Conservation (phyloP, 1,140 invertebrate species). For the Forficula auricularia region DNA sequence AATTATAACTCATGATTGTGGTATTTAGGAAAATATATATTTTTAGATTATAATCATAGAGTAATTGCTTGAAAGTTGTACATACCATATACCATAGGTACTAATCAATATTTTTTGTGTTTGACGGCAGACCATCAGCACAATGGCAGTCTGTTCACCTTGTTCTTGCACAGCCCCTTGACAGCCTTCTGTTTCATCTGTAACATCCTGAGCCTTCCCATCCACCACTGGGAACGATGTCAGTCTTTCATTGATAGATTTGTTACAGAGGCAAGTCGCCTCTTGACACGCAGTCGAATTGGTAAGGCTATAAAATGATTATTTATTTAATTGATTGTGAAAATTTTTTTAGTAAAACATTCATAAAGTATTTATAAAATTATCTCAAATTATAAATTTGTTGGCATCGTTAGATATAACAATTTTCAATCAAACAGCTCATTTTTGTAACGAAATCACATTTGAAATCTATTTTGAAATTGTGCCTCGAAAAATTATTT, state of each 20-base stretch:
- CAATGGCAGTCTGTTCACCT: conserved; percentile 82
- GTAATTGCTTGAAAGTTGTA: no score
- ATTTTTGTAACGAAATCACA: no score
- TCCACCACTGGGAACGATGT: conserved; percentile 79
- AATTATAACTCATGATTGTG: no score
- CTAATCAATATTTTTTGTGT: neutral
- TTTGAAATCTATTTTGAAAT: no score
- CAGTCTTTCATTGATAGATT: conserved; percentile 76
- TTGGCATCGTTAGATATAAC: neutral
- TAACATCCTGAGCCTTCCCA: conserved; percentile 67
- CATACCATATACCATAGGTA: neutral
- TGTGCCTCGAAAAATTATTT: no score
- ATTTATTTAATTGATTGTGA: neutral
- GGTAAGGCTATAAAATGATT: conserved; percentile 48
- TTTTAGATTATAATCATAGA: no score
- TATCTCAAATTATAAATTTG: neutral
- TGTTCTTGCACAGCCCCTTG: conserved; percentile 86
- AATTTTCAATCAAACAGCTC: no score
- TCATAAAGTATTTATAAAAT: neutral
- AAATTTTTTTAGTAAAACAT: neutral
- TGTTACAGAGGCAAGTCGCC: conserved; percentile 67
- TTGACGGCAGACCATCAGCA: conserved; percentile 67
- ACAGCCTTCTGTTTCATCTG: conserved; percentile 86
- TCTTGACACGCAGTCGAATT: conserved; percentile 64
- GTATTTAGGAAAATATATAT: neutral